Evolutionary conservation across 1,140 invertebrate species (phyloP).

Genomic region (Meloidogyne floridensis): DNA sequence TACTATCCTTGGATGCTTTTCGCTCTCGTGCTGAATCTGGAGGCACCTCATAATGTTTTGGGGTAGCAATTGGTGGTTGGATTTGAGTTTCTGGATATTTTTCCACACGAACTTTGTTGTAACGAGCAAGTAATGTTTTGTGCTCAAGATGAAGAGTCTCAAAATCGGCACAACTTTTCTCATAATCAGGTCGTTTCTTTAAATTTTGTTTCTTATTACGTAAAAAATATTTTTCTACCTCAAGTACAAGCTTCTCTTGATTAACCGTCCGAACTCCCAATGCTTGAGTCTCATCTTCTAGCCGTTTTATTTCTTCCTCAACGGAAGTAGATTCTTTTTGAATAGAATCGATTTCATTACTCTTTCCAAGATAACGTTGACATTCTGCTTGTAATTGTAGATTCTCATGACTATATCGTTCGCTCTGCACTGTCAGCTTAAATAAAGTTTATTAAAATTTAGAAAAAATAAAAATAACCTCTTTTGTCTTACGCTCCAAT

Average conservation of each 20-base stretch:
- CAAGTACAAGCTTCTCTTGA: constrained; percentile 51
- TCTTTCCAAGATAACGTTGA: constrained; percentile 42
- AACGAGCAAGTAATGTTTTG: constrained; percentile 23
- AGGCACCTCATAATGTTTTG: constrained; percentile 15
- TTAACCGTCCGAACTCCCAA: constrained; percentile 32
- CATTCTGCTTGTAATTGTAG: constrained; percentile 51
- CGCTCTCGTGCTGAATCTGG: background rate
- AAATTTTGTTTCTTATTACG: background rate
- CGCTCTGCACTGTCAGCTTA: constrained; percentile 51
- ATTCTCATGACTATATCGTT: constrained; percentile 53
- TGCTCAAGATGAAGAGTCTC: constrained; percentile 27
- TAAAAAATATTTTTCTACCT: constrained; percentile 31
- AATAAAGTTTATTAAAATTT: constrained; percentile 15
- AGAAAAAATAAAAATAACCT: constrained; percentile 40
- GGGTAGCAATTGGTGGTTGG: background rate
- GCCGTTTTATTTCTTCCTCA: constrained; percentile 34
- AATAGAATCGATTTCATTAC: constrained; percentile 50
- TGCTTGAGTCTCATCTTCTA: constrained; percentile 36
- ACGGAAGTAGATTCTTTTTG: constrained; percentile 31
- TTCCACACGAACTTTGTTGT: constrained; percentile 20
- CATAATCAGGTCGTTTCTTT: constrained; percentile 42
- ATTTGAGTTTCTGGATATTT: constrained; percentile 1
- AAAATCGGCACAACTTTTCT: constrained; percentile 27
- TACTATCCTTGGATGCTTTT: background rate
- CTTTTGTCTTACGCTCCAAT: constrained; percentile 73